Evolutionary conservation across 1,140 invertebrate species (phyloP), one percentile per base, ranked within the genome.

Genomic region (Asobara japonica): DNA sequence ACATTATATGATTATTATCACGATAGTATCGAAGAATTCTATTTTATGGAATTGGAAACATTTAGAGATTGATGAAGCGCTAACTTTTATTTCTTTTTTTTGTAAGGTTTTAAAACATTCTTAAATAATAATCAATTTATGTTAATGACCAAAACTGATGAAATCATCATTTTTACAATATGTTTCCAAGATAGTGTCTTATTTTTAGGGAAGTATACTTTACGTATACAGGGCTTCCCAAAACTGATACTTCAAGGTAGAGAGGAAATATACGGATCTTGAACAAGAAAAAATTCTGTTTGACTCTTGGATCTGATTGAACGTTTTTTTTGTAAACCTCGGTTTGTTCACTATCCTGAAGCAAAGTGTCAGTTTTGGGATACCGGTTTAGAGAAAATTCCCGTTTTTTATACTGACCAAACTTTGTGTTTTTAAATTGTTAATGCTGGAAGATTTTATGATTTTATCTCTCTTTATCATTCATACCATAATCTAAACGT

Each of bases 131-230:
- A n/a, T n/a, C 41, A 45, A 7, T 13, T 45, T 2, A 16, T 45
- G 41, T 5, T n/a, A 16, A 13, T 45, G 41, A 7, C 41, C n/a
- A 18, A 8, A 41, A 7, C 31, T 22, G 18, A 18, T 51, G 11
- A 20, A 36, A 6, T 36, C 11, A 18, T 51, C 36, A 13, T 45
- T 38, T 67, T 45, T 67, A 13, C 5, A 27, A 41, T 67, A 67
- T 67, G 65, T 41, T 67, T 67, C 65, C 13, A 16, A 36, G 25
- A 11, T 68, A 22, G 22, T 29, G 27, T 68, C 65, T 68, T 68
- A 51, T 68, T 51, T 25, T 66, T 33, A 56, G 51, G 51, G 11
- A 36, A 5, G 11, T 6, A 36, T 36, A n/a, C 11, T 36, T 36
- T 6, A 36, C 31, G 31, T 36, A 6, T 6, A 6, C 11, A 36